Percentiles rank a stretch among this genome's conserved stretches.
These are phyloP conservation scores for Dysdera silvatica DNA, from an alignment of 1,140 invertebrate genomes.

Conservation along the genomic window DNA sequence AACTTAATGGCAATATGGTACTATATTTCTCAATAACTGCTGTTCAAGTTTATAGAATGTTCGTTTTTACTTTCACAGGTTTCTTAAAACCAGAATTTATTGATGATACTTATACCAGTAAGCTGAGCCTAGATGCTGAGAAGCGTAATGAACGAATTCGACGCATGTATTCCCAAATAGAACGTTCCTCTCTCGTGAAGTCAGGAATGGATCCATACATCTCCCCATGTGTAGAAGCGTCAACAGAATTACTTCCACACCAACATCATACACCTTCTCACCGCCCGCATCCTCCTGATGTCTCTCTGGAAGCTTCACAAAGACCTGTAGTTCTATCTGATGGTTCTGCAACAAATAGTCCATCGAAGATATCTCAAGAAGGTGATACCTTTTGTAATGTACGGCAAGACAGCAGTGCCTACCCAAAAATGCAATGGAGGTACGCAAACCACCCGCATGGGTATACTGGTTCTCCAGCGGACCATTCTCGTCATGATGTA, in stretches of 20 bases:
- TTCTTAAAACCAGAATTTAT: slow-evolving; percentile 25
- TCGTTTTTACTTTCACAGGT: not conserved
- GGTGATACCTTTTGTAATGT: slow-evolving; percentile 19
- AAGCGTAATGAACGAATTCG: slow-evolving; percentile 21
- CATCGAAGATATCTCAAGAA: too few relatives aligned
- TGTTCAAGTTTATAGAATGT: too few relatives aligned
- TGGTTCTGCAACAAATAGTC: too few relatives aligned
- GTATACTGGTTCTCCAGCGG: not conserved
- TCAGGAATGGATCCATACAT: too few relatives aligned
- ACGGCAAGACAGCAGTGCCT: slow-evolving; percentile 5
- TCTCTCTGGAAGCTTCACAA: too few relatives aligned
- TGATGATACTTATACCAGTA: slow-evolving; percentile 24
- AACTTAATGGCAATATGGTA: not conserved
- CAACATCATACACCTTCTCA: too few relatives aligned
- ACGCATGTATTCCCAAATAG: slow-evolving; percentile 27
- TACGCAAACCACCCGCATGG: slow-evolving; percentile 23
- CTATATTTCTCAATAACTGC: not conserved
- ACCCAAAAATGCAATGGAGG: slow-evolving; percentile 26
- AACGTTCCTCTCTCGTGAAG: slow-evolving; percentile 18
- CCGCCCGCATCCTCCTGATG: too few relatives aligned
- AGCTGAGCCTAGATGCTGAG: slow-evolving; percentile 26
- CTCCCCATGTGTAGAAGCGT: too few relatives aligned
- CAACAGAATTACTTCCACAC: too few relatives aligned
- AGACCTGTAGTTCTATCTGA: too few relatives aligned
- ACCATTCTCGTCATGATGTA: slow-evolving; percentile 1